These are phyloP conservation scores for Gracilinanus agilis DNA, from an alignment of 2,113 vertebrate species.

Conservation along the genomic window DNA sequence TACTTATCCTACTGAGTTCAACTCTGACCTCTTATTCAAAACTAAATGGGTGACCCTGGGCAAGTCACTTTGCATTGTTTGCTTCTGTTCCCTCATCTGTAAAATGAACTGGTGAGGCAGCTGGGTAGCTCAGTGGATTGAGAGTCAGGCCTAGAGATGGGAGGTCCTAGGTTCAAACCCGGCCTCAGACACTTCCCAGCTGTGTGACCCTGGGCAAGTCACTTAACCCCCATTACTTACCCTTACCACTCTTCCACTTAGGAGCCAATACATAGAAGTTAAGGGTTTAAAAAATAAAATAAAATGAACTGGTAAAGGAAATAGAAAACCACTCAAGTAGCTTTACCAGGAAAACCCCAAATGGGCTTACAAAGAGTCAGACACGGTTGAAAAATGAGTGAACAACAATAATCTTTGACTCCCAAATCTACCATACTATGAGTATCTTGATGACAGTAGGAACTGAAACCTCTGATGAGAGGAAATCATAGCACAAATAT, in stretches of 20 bases:
- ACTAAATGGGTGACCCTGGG: too few relatives aligned
- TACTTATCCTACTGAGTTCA: neutral
- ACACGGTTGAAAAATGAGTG: neutral
- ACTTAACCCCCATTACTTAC: too few relatives aligned
- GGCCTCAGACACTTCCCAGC: too few relatives aligned
- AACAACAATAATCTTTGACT: neutral
- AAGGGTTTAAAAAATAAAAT: too few relatives aligned
- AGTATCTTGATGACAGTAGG: neutral
- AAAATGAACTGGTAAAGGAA: neutral
- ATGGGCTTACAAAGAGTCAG: neutral
- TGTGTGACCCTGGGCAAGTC: too few relatives aligned
- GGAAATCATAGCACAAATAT: neutral
- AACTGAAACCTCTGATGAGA: neutral
- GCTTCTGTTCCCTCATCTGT: neutral
- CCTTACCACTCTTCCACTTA: too few relatives aligned
- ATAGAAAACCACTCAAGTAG: neutral
- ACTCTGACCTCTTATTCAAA: neutral
- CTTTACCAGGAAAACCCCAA: neutral
- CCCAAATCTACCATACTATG: neutral
- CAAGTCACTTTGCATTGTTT: neutral
- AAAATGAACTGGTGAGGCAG: too few relatives aligned
- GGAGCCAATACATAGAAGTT: too few relatives aligned
- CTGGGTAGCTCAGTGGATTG: too few relatives aligned
- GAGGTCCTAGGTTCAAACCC: too few relatives aligned
- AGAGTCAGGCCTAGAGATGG: too few relatives aligned